These are phyloP conservation scores for Paratrypauchen microcephalus DNA, from an alignment of 2,797 vertebrate genomes.

Conservation along the genomic window DNA sequence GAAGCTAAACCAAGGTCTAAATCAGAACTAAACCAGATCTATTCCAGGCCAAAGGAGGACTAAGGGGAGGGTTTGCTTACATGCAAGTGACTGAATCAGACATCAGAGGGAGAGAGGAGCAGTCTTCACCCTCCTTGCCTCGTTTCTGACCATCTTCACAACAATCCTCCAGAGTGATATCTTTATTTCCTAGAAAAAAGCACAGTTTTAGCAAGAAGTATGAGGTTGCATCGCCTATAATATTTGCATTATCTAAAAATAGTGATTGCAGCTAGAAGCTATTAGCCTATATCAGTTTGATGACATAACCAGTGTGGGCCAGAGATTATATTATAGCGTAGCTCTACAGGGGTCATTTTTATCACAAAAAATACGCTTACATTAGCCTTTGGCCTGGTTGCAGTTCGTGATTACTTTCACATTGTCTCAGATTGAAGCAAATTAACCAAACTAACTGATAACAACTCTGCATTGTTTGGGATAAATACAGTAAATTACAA, in stretches of 20 bases:
- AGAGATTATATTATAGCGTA: neutral
- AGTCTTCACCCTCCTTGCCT: slow-evolving; percentile 79
- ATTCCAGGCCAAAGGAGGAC: neutral
- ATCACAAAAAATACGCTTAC: neutral
- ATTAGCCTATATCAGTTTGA: no score
- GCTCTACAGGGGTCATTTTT: neutral
- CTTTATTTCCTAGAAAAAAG: slow-evolving; percentile 50
- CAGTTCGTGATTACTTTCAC: neutral
- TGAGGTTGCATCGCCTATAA: neutral
- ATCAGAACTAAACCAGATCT: neutral
- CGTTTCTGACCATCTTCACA: slow-evolving; percentile 85
- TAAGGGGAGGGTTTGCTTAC: slow-evolving; percentile 61
- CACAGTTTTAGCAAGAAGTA: neutral
- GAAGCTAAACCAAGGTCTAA: no score
- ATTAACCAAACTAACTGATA: neutral
- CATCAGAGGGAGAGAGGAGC: slow-evolving; percentile 77
- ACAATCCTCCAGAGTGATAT: slow-evolving; percentile 82
- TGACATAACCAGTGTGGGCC: no score
- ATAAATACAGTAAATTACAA: neutral
- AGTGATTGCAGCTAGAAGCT: neutral
- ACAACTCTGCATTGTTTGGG: neutral
- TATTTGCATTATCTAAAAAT: neutral
- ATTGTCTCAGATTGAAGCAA: neutral
- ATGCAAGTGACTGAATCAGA: slow-evolving; percentile 86
- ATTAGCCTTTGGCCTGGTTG: neutral